phyloP scores from a whole-genome alignment of 2,113 vertebrate genomes.

The Phalacrocorax aristotelis region DNA sequence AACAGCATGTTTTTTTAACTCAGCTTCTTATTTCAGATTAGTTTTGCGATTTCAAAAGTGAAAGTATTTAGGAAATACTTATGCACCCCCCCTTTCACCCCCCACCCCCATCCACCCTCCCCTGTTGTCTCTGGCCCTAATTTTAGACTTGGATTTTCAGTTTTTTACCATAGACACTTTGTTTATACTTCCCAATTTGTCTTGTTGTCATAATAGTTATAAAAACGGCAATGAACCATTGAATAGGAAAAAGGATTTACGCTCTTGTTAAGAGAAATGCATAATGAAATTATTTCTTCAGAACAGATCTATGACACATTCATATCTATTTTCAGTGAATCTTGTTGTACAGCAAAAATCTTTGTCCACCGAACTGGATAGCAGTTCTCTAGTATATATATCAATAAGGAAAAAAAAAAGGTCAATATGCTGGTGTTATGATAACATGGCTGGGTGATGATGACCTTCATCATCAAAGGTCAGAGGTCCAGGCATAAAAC shows the following conservation, averaged over 20 bases:
- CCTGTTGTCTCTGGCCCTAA: neutral
- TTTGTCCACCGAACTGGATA: neutral
- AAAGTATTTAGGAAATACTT: neutral
- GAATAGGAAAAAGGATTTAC: neutral
- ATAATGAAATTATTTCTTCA: neutral
- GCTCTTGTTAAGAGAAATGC: neutral
- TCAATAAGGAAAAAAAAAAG: neutral
- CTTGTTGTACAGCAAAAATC: neutral
- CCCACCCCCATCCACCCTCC: too few species aligned
- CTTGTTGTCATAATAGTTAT: neutral
- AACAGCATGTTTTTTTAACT: neutral
- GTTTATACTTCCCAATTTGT: neutral
- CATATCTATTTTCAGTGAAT: slow-evolving; percentile 26
- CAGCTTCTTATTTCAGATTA: neutral
- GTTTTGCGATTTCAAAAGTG: neutral
- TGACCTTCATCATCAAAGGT: neutral
- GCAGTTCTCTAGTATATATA: neutral
- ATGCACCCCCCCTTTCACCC: neutral
- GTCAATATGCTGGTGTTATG: neutral
- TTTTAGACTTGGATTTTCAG: neutral
- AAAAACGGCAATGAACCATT: neutral
- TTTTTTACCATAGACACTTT: neutral
- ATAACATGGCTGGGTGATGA: neutral
- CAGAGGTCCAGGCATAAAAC: neutral
- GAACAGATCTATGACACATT: slow-evolving; percentile 8